These are phyloP conservation scores for Pelvicachromis taeniatus DNA, from an alignment of 2,113 vertebrate genomes.

Conservation along the genomic window DNA sequence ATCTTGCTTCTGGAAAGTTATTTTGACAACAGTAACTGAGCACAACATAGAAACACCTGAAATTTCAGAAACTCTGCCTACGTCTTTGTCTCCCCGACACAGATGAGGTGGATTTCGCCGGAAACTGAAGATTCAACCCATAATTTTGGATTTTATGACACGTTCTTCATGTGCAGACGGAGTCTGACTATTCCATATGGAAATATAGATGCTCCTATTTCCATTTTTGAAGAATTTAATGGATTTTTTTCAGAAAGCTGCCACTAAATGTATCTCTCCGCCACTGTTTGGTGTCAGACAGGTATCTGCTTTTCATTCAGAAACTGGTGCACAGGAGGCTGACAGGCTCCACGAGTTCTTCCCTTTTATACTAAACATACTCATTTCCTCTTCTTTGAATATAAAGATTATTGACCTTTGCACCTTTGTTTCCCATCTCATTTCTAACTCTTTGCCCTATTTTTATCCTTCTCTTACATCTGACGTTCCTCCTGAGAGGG, in stretches of 20 bases:
- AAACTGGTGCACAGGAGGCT: background rate
- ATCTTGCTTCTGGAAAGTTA: background rate
- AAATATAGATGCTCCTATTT: background rate
- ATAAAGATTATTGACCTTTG: background rate
- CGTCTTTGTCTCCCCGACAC: fast-evolving
- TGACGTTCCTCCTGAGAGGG: background rate
- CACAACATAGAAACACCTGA: background rate
- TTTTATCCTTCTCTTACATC: background rate
- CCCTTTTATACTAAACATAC: background rate
- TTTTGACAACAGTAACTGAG: background rate
- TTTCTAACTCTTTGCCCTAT: background rate
- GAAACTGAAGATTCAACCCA: background rate
- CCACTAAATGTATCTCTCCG: fast-evolving
- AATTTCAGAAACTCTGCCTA: background rate
- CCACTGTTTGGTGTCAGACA: fast-evolving
- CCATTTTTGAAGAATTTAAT: background rate
- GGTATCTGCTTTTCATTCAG: fast-evolving
- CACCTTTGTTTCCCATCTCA: background rate
- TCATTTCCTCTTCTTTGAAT: background rate
- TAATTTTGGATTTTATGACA: background rate
- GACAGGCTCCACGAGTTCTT: fast-evolving
- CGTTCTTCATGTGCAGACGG: fast-evolving
- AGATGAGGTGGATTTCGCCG: background rate
- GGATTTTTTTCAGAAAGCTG: background rate
- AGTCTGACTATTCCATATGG: background rate